A percentile compares a stretch with the other conserved stretches of the same genome.
Conservation (phyloP, 2,888 invertebrate genomes). For the Idaea straminata region DNA sequence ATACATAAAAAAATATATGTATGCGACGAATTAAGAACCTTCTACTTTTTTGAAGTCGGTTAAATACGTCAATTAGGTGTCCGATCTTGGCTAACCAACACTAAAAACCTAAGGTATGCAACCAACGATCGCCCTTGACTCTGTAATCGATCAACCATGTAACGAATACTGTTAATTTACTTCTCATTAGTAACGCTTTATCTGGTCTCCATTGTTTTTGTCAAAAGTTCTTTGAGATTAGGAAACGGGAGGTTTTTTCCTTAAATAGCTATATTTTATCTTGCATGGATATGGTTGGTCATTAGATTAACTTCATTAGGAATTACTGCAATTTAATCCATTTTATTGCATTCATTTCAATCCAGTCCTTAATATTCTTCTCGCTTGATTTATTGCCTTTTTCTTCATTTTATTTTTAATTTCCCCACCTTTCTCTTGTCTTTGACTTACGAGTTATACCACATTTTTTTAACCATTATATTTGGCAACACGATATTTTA, state of each 20-base stretch:
- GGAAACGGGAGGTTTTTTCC: neutral
- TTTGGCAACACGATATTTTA: constrained; percentile 14
- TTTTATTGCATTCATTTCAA: neutral
- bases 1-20: no score
- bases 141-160: constrained; percentile 44
- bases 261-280: no score
- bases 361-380: no score
- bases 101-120: constrained; percentile 7
- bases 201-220: constrained; percentile 28
- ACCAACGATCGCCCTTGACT: constrained; percentile 47
- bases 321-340: no score
- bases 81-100: neutral
- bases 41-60: no score
- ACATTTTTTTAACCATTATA: neutral
- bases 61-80: neutral
- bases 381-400: neutral
- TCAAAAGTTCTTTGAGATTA: neutral
- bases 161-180: constrained; percentile 52
- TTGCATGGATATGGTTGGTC: no score
- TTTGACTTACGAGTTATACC: neutral
- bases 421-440: neutral
- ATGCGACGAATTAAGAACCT: no score
- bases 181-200: constrained; percentile 49
- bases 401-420: neutral
- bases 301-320: no score